These are phyloP conservation scores for Eilema griseolum DNA, from an alignment of 2,888 invertebrate genomes.

Conservation along the genomic window DNA sequence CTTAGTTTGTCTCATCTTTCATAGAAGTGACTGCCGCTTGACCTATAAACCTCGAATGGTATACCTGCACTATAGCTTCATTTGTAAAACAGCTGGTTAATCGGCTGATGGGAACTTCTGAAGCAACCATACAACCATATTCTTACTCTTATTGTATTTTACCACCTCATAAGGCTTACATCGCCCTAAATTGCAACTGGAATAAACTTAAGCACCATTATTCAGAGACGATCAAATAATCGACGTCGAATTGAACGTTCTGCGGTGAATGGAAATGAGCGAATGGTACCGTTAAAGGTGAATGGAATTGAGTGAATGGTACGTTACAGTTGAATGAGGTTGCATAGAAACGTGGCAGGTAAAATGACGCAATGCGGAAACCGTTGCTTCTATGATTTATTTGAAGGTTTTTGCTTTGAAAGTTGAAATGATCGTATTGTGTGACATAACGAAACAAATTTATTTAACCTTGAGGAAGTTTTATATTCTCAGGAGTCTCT, in stretches of 20 bases:
- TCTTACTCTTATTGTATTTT: background rate
- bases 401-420: slow-evolving; percentile 21
- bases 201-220: slow-evolving; percentile 38
- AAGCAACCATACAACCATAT: background rate
- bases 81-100: background rate
- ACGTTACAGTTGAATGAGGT: slow-evolving; percentile 34
- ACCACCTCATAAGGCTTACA: background rate
- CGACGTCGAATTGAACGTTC: slow-evolving; percentile 37
- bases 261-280: slow-evolving; percentile 29
- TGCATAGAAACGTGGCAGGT: slow-evolving; percentile 33
- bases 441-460: background rate
- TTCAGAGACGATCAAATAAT: slow-evolving; percentile 46
- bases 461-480: background rate
- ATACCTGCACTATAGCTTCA: too few relatives aligned
- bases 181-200: background rate
- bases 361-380: slow-evolving; percentile 48
- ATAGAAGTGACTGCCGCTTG: too few relatives aligned
- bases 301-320: slow-evolving; percentile 21
- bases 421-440: slow-evolving; percentile 8
- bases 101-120: background rate
- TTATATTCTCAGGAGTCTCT: background rate
- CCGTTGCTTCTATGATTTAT: slow-evolving; percentile 31
- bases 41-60: too few relatives aligned
- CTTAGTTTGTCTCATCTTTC: too few relatives aligned
- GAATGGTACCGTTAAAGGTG: slow-evolving; percentile 34